Percentiles rank a stretch among this genome's conserved stretches.
Conservation (phyloP, 2,113 vertebrate species). For the Cyanistes caeruleus region DNA sequence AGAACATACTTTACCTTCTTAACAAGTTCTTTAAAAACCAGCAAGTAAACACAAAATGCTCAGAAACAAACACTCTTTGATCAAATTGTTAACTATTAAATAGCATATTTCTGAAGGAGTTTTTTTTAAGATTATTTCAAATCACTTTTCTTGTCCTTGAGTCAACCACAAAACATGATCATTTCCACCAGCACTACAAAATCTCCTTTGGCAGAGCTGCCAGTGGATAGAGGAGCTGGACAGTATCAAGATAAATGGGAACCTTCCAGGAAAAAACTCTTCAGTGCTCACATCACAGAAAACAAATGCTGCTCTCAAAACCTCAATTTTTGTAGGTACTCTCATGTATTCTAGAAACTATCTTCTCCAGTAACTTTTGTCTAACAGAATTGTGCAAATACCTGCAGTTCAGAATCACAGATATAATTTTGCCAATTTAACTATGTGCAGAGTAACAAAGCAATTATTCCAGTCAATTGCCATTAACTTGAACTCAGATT, state of each 20-base stretch:
- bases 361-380: background rate
- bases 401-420: background rate
- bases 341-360: background rate
- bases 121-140: background rate
- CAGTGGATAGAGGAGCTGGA: background rate
- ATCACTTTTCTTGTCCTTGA: background rate
- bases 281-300: background rate
- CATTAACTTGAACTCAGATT: background rate
- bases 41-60: background rate
- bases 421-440: background rate
- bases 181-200: background rate
- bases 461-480: background rate
- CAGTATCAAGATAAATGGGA: background rate
- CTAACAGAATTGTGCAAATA: background rate
- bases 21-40: background rate
- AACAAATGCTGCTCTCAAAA: background rate
- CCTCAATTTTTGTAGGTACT: background rate
- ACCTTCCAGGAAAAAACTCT: background rate
- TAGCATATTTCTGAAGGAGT: background rate
- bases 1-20: background rate
- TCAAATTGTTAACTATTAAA: background rate
- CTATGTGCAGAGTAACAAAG: background rate
- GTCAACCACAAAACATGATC: background rate
- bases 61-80: background rate
- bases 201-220: background rate